phyloP scores from a whole-genome alignment of 2,113 vertebrate species.

The Pseudonaja textilis region DNA sequence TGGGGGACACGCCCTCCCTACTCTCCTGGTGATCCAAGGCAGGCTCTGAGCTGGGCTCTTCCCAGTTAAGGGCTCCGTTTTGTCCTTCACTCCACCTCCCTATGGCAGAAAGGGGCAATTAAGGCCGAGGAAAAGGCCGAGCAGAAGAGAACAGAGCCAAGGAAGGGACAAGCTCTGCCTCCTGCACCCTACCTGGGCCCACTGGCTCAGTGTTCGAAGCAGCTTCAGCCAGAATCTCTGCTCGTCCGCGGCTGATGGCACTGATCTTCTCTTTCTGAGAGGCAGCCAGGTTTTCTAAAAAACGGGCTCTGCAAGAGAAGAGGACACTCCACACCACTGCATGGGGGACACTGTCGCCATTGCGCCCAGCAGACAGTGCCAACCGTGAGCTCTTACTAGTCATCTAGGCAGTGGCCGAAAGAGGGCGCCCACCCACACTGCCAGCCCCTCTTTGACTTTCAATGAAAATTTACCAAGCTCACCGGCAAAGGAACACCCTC shows the following conservation, averaged over 20 bases:
- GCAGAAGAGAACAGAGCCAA: background rate
- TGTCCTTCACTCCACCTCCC: slow-evolving; percentile 35
- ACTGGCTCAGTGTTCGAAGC: slow-evolving; percentile 17
- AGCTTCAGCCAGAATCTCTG: slow-evolving; percentile 42
- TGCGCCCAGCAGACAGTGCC: background rate
- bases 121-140: background rate
- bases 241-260: slow-evolving; percentile 68
- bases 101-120: slow-evolving; percentile 23
- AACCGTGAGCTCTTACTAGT: background rate
- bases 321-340: background rate
- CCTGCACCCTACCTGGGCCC: slow-evolving; percentile 26
- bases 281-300: slow-evolving; percentile 84
- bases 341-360: background rate
- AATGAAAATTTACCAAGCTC: background rate
- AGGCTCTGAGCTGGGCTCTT: slow-evolving; percentile 18
- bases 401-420: background rate
- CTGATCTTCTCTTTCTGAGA: slow-evolving; percentile 81
- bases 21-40: slow-evolving; percentile 39
- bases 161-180: background rate
- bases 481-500: background rate
- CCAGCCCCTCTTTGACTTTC: background rate
- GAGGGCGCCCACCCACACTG: background rate
- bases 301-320: slow-evolving; percentile 75
- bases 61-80: slow-evolving; percentile 30
- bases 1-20: background rate